These are phyloP conservation scores for Bungarus multicinctus DNA, from an alignment of 2,113 vertebrate genomes.

Conservation along the genomic window DNA sequence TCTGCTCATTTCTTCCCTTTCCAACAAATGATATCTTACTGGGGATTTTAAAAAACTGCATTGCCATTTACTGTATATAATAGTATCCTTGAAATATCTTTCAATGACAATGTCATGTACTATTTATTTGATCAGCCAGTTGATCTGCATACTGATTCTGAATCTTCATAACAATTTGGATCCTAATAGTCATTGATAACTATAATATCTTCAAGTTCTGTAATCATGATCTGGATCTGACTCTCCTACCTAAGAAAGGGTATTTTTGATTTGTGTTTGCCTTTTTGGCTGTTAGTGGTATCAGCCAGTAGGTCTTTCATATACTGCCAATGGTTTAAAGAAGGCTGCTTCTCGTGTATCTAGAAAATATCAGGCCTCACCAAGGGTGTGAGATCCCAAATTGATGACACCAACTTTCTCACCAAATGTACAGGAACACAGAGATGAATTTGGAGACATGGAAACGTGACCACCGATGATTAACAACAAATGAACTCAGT, in stretches of 20 bases:
- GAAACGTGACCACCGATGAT: neutral
- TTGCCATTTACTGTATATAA: neutral
- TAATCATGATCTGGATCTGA: neutral
- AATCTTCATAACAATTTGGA: neutral
- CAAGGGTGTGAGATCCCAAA: neutral
- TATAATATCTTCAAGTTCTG: neutral
- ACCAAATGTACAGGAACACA: neutral
- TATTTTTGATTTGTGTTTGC: neutral
- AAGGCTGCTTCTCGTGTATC: neutral
- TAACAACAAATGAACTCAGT: neutral
- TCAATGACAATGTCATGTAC: neutral
- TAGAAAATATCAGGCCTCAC: neutral
- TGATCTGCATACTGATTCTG: neutral
- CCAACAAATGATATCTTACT: neutral
- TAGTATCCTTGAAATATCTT: neutral
- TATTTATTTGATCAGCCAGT: neutral
- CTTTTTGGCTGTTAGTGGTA: neutral
- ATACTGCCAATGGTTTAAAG: neutral
- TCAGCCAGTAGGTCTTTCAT: neutral
- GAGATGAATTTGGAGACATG: neutral
- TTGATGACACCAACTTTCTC: neutral
- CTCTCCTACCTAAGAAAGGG: neutral
- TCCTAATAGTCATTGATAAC: neutral
- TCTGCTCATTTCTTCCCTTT: neutral
- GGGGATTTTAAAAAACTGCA: neutral